phyloP scores from a whole-genome alignment of 2,797 vertebrate genomes.

The Pipistrellus nathusii region DNA sequence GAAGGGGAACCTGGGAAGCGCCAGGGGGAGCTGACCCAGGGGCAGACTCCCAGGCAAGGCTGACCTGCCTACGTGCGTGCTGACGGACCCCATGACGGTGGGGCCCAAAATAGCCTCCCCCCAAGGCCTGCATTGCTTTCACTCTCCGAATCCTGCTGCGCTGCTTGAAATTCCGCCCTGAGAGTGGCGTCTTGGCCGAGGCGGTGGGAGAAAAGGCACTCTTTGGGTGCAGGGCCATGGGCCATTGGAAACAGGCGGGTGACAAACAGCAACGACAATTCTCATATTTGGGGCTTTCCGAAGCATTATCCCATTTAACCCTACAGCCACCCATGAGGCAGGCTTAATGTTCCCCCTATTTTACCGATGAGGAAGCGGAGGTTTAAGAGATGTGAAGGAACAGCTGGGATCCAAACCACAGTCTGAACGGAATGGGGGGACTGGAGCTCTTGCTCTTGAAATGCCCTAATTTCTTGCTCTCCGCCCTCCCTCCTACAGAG shows the following conservation, averaged over 20 bases:
- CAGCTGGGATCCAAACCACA: not conserved
- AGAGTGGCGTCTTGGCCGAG: slow-evolving; percentile 48
- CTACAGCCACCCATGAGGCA: not conserved
- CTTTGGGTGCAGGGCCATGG: not conserved
- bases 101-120: slow-evolving; percentile 48
- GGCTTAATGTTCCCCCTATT: not conserved
- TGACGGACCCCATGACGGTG: not conserved
- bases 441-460: not conserved
- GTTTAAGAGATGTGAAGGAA: not conserved
- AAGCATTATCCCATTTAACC: not conserved
- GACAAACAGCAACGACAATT: not conserved
- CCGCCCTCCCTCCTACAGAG: not conserved
- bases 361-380: not conserved
- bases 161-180: slow-evolving; percentile 51
- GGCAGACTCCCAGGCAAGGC: slow-evolving; percentile 42
- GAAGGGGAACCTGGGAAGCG: slow-evolving; percentile 19
- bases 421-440: not conserved
- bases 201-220: not conserved
- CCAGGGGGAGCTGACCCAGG: not conserved
- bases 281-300: not conserved
- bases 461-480: not conserved
- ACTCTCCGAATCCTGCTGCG: not conserved
- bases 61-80: slow-evolving; percentile 17
- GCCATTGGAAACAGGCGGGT: not conserved
- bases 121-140: slow-evolving; percentile 19